phyloP scores from a whole-genome alignment of 1,140 invertebrate genomes.

The Hormaphis cornu region DNA sequence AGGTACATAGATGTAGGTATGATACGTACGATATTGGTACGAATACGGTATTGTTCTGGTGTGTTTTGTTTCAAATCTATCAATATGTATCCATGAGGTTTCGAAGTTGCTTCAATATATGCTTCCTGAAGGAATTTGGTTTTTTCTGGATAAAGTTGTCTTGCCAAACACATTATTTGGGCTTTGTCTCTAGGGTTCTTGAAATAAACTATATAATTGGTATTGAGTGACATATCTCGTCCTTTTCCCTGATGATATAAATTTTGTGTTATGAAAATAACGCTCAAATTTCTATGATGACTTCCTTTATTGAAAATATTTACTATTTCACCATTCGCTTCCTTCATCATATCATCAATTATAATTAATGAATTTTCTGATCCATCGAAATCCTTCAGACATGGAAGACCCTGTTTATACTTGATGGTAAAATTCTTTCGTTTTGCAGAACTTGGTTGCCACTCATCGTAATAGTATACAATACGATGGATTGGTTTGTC shows the following conservation, averaged over 20 bases:
- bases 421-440: too few species aligned
- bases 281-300: conserved; percentile 22
- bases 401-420: not conserved
- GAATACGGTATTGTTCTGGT: conserved; percentile 9
- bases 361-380: not conserved
- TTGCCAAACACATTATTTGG: conserved; percentile 23
- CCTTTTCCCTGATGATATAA: too few species aligned
- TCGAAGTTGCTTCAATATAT: conserved; percentile 10
- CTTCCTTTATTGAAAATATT: conserved; percentile 30
- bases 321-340: not conserved
- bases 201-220: conserved; percentile 24
- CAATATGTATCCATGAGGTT: conserved; percentile 25
- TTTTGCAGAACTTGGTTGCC: not conserved
- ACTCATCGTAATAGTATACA: not conserved
- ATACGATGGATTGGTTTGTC: not conserved
- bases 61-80: conserved; percentile 29
- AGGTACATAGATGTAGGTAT: too few species aligned
- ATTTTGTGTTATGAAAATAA: conserved; percentile 25
- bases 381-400: not conserved
- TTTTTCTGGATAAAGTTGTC: conserved; percentile 19
- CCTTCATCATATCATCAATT: conserved; percentile 34
- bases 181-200: conserved; percentile 32
- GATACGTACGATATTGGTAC: conserved; percentile 14
- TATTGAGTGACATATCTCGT: conserved; percentile 25
- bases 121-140: not conserved